Percentiles rank a stretch among this genome's conserved stretches.
These are phyloP conservation scores for Poecilia wingei DNA, from an alignment of 2,797 vertebrate species.

Conservation along the genomic window DNA sequence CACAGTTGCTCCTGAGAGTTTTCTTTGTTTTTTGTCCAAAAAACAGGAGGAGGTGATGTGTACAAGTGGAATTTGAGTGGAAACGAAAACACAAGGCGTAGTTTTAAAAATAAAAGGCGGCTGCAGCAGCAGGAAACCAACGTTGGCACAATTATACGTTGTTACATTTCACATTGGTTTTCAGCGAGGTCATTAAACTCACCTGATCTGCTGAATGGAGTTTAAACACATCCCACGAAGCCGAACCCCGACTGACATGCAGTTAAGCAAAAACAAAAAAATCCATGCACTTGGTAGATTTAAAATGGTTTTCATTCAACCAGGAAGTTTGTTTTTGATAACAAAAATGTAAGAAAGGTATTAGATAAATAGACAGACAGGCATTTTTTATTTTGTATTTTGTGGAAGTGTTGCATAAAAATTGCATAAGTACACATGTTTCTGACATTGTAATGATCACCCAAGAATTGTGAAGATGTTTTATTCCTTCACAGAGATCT, in stretches of 20 bases:
- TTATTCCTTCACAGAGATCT: too few relatives aligned
- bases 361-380: background rate
- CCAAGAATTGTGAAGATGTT: too few relatives aligned
- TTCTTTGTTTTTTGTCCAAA: background rate
- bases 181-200: background rate
- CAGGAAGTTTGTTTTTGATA: background rate
- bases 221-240: background rate
- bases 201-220: background rate
- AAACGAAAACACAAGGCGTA: background rate
- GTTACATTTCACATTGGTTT: slow-evolving; percentile 4
- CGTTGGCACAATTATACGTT: background rate
- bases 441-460: too few relatives aligned
- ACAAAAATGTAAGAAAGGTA: background rate
- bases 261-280: background rate
- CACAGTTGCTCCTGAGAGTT: background rate
- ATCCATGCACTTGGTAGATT: background rate
- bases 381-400: too few relatives aligned
- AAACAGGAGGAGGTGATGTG: background rate
- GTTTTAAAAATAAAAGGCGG: background rate
- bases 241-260: background rate
- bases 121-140: background rate
- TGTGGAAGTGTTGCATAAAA: too few relatives aligned
- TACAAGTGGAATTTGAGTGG: background rate
- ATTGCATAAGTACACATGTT: too few relatives aligned
- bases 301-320: background rate